Base-by-base conservation (phyloP, 2,888 invertebrate species). In the Spilarctia lutea region DNA sequence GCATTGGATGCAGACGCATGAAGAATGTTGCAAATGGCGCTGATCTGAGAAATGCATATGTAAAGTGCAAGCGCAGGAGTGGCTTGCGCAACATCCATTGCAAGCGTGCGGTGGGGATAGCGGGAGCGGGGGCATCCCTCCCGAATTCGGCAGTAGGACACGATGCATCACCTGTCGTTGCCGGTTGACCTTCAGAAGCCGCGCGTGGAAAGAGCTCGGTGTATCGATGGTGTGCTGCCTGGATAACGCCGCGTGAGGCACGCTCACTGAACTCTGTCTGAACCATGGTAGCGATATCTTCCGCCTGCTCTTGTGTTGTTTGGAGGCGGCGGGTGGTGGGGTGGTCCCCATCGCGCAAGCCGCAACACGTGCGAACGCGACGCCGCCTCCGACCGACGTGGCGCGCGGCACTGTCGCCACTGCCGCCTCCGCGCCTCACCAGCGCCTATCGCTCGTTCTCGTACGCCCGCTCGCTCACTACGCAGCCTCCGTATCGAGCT, bases 201-300 rank as follows among this genome's bases (percentile, higher is more conserved):
- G 96, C 87, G 98, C 97, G 88, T 98, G 97, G 96, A 98, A 98
- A 79, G 98, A 98, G 92, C 98, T 97, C 89, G 98, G 98, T 83
- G 98, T 98, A 94, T 98, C 98, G 95, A 98, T 98, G 93, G 98
- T 98, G 92, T 98, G 98, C 93, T 98, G 98, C 74, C 98, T 97
- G 78, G 98, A 97, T 75, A 98, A 96, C 75, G 97, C 96, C 79
- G 97, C 97, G 93, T 98, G 98, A 73, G 97, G 96, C 86, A 97
- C 96, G 88, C 97, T 96, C 85, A 97, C 97, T 78, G 98, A 98
- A 87, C 97, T 97, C 93, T 98, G 98, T 73, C 98, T 96, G 94
- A 98, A 98, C 98, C 98, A 98, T 83, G 98, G 98, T 90, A 98
- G 95, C 74, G 98, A 98, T 87, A 98, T 98, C 94, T 98, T 98